A percentile compares a stretch with the other conserved stretches of the same genome.
Evolutionary conservation across 2,888 invertebrate genomes (phyloP).

Genomic region (Macroteleia sp.): DNA sequence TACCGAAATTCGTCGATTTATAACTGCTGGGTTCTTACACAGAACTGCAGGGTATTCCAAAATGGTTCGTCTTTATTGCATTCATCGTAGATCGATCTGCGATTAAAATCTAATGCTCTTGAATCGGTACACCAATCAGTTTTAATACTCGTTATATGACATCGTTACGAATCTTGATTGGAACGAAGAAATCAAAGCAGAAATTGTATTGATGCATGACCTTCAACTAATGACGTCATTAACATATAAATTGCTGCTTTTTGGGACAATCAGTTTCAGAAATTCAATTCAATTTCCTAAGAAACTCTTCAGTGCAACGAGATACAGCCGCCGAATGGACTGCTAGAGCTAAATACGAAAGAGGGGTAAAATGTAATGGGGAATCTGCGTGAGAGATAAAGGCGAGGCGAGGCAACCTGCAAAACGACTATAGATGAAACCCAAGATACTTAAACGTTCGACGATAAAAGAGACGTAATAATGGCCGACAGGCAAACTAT

Average conservation of each 20-base stretch:
- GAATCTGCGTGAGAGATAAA: constrained; percentile 50
- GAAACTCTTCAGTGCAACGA: constrained; percentile 79
- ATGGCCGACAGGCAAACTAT: constrained; percentile 22
- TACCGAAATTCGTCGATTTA: no score
- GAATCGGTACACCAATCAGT: no score
- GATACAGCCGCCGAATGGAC: constrained; percentile 77
- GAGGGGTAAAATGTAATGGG: constrained; percentile 48
- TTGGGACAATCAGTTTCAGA: constrained; percentile 76
- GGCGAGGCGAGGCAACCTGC: constrained; percentile 20
- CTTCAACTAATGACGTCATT: constrained; percentile 78
- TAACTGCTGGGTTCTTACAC: no score
- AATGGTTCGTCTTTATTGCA: no score
- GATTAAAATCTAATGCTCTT: no score
- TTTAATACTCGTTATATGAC: no score
- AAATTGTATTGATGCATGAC: constrained; percentile 75
- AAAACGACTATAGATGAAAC: constrained; percentile 38
- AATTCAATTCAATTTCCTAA: constrained; percentile 81
- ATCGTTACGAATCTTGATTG: no score
- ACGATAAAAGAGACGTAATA: constrained; percentile 17
- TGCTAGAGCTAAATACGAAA: constrained; percentile 68
- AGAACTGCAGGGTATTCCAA: no score
- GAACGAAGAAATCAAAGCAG: no score
- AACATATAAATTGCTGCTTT: constrained; percentile 82
- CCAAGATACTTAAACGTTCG: constrained; percentile 29
- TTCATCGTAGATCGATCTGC: no score